A percentile compares a stretch with the other conserved stretches of the same genome.
phyloP scores from a whole-genome alignment of 2,888 invertebrate genomes.

The Hymenopus coronatus region DNA sequence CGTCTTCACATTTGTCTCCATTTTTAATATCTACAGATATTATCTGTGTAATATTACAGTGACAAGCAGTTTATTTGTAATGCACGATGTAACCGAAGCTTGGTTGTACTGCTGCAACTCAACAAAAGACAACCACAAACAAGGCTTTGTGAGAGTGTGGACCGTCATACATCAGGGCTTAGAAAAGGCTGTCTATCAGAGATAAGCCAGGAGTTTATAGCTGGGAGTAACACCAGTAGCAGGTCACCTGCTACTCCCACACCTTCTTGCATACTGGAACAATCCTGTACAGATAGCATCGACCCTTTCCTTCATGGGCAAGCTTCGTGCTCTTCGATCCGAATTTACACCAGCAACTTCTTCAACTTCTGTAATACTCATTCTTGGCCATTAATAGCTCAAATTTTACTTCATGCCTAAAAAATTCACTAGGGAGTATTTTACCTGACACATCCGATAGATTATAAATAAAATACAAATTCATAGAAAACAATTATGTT shows the following conservation, averaged over 20 bases:
- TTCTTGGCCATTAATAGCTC: too few species aligned
- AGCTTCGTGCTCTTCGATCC: not conserved
- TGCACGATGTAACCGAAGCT: not conserved
- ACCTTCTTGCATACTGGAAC: not conserved
- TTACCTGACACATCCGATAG: too few species aligned
- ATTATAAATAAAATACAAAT: too few species aligned
- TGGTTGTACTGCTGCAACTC: not conserved
- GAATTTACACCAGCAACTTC: not conserved
- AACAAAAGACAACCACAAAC: not conserved
- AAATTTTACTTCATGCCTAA: too few species aligned
- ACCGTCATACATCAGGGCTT: conserved; percentile 7
- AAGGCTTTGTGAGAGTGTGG: not conserved
- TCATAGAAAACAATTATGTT: too few species aligned
- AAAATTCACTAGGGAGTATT: too few species aligned
- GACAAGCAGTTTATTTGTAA: too few species aligned
- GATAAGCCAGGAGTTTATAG: conserved; percentile 12
- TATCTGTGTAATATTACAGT: too few species aligned
- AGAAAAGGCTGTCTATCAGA: conserved; percentile 18
- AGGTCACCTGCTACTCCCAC: not conserved
- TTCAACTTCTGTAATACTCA: not conserved
- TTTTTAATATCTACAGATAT: too few species aligned
- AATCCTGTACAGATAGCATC: not conserved
- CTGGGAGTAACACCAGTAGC: not conserved
- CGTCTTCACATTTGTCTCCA: too few species aligned
- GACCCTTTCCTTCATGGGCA: not conserved